These are phyloP conservation scores for Chrysomela aeneicollis DNA, from an alignment of 2,888 invertebrate species.

Conservation along the genomic window DNA sequence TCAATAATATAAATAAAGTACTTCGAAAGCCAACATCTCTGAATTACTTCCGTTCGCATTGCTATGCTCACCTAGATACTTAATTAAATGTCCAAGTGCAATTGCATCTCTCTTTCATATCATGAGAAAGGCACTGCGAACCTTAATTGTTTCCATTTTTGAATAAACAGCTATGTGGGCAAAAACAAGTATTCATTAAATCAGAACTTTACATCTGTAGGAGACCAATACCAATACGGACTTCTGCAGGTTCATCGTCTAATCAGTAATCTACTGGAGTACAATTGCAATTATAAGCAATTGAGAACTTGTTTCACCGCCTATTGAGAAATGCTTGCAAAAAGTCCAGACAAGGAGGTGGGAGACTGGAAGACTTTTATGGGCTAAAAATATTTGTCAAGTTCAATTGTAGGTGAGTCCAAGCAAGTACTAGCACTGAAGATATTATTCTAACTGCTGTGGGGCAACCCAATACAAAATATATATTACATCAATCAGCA, in stretches of 20 bases:
- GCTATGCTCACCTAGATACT: background rate
- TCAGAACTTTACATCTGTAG: conserved; percentile 17
- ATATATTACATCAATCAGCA: too few species aligned
- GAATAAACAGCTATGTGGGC: conserved; percentile 19
- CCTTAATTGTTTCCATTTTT: conserved; percentile 22
- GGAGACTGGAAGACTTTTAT: too few species aligned
- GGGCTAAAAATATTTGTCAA: too few species aligned
- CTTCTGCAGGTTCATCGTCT: conserved; percentile 11
- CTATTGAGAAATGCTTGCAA: background rate
- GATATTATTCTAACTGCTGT: too few species aligned
- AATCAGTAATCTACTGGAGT: conserved; percentile 14
- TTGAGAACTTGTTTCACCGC: conserved; percentile 17
- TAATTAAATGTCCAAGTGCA: conserved; percentile 1
- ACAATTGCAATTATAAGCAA: conserved; percentile 20
- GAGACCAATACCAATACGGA: conserved; percentile 11
- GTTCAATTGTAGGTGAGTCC: too few species aligned
- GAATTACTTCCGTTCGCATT: background rate
- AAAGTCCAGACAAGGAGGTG: background rate
- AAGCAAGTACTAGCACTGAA: too few species aligned
- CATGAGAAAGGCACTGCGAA: background rate
- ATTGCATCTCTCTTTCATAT: background rate
- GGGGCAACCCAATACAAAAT: too few species aligned
- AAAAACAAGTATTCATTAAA: conserved; percentile 18
- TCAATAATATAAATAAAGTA: background rate
- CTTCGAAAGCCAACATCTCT: background rate